A percentile compares a stretch with the other conserved stretches of the same genome.
Evolutionary conservation across 2,113 vertebrate genomes (phyloP).

Genomic region (Ahaetulla prasina): DNA sequence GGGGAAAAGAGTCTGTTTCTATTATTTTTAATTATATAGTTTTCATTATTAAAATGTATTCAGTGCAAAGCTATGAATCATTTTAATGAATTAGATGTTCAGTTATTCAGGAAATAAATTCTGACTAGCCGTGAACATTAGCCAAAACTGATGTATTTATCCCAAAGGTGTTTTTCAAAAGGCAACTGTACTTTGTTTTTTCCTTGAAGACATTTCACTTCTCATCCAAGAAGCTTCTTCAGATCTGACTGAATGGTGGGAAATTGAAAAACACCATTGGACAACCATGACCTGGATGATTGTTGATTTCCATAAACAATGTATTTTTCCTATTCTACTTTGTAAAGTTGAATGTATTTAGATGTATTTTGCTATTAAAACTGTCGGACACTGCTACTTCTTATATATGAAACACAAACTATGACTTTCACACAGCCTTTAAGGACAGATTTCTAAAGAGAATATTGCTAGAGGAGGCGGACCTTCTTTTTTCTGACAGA

Average conservation of each 20-base stretch:
- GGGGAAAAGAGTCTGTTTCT: background rate
- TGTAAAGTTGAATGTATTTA: background rate
- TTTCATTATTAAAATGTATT: background rate
- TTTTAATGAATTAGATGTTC: background rate
- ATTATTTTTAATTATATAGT: background rate
- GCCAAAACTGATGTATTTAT: background rate
- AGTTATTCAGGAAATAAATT: background rate
- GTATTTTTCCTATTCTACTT: background rate
- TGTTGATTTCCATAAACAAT: background rate
- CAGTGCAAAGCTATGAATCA: background rate
- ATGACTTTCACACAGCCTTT: background rate
- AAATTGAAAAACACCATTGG: background rate
- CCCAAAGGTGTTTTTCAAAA: background rate
- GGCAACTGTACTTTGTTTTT: no score
- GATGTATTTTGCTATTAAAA: background rate
- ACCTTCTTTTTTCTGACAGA: background rate
- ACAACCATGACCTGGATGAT: background rate
- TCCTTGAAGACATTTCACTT: background rate
- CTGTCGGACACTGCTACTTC: background rate
- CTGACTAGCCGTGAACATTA: background rate
- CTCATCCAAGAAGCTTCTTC: background rate
- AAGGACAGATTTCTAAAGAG: background rate
- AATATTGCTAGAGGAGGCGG: background rate
- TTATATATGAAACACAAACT: background rate
- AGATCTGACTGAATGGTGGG: background rate